Evolutionary conservation across 2,797 vertebrate species (phyloP).

Genomic region (Manis javanica): DNA sequence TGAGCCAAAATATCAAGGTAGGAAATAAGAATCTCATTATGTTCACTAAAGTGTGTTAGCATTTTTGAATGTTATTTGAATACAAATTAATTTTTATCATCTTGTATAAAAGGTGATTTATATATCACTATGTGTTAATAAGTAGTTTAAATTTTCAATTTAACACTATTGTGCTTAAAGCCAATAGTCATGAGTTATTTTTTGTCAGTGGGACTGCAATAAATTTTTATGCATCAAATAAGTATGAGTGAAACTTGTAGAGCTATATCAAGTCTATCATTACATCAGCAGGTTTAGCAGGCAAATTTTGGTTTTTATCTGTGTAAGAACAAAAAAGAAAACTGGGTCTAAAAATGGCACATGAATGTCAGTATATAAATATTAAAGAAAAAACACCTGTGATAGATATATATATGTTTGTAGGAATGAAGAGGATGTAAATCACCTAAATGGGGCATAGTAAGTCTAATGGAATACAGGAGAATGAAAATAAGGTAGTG

Average conservation of each 20-base stretch:
- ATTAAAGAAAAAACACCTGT: slow-evolving; percentile 8
- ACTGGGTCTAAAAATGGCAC: neutral
- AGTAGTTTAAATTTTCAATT: slow-evolving; percentile 38
- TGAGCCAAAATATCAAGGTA: neutral
- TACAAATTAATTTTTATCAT: slow-evolving; percentile 15
- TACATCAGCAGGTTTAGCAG: slow-evolving; percentile 54
- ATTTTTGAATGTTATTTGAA: slow-evolving; percentile 21
- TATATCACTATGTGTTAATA: neutral
- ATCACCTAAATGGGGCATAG: slow-evolving; percentile 27
- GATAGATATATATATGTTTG: slow-evolving; percentile 3
- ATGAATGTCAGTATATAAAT: slow-evolving; percentile 49
- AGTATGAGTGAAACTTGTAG: neutral
- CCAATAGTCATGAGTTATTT: neutral
- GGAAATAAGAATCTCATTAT: neutral
- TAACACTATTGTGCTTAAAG: neutral
- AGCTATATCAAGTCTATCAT: neutral
- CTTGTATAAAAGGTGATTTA: neutral
- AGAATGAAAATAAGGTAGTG: slow-evolving; percentile 50
- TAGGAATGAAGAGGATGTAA: slow-evolving; percentile 35
- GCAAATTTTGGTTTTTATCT: slow-evolving; percentile 60
- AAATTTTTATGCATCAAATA: slow-evolving; percentile 5
- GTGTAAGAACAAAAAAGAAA: slow-evolving; percentile 66
- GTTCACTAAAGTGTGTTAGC: neutral
- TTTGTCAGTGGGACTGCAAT: neutral
- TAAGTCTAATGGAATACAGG: slow-evolving; percentile 1